Base-by-base conservation (phyloP, 2,113 vertebrate genomes). In the Onychorhynchus coronatus region DNA sequence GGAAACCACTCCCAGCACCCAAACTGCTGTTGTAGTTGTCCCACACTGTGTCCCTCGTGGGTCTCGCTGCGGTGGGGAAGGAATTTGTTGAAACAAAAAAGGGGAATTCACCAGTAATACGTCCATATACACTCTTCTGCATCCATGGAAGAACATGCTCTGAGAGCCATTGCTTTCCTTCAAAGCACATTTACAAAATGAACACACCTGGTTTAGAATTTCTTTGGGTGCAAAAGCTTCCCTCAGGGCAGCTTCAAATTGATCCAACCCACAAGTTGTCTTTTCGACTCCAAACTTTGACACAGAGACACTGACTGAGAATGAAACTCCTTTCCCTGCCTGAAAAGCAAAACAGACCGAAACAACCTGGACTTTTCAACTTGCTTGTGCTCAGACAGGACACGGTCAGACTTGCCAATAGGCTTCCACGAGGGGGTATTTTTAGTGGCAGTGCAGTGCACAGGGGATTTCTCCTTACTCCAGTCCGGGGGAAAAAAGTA, bases 401-500 rank as follows among this genome's bases (percentile, higher is more conserved):
- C 28, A 7, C 3, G 5, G 5, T 23, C 78, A n/a, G 11, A 11
- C 17, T 37, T 81, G 16, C 30, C 42, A 41, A 33, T 7, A 0
- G 1, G 14, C 27, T 74, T 63, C 65, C 47, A 44, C 0, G 4
- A 20, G 20, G 52, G 18, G 61, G 7, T 75, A 4, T 19, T 78
- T 87, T 75, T 22, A 74, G 22, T 37, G 22, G 39, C 47, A 44
- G 14, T 16, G 19, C 3, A 2, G 9, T 9, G 41, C n/a, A n/a
- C n/a, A n/a, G 25, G 72, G 18, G 17, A 67, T 56, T 84, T 78
- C 35, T 89, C 6, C 12, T 31, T 17, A 16, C 11, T 25, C 9
- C 0, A 3, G 0, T 24, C 5, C 33, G 22, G 30, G 22, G 5
- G 0, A 3, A 46, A 63, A 77, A 81, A 9, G 12, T 14, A 19